phyloP scores from a whole-genome alignment of 2,888 invertebrate species.

The Ametastegia equiseti region DNA sequence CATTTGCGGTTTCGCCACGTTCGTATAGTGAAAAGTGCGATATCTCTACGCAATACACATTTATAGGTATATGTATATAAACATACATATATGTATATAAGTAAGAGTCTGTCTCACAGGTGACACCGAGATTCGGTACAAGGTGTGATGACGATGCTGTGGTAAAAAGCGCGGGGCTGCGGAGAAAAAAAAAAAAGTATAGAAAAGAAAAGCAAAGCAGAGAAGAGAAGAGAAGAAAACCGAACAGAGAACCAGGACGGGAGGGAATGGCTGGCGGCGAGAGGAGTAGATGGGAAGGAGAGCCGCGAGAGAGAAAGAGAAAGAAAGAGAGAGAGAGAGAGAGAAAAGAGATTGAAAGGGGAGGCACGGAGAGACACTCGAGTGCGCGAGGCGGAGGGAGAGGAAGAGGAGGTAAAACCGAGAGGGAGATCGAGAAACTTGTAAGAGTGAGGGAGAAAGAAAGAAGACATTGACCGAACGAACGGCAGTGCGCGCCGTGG shows the following conservation, averaged over 20 bases:
- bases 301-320: background rate
- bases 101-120: constrained; percentile 36
- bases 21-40: too few relatives aligned
- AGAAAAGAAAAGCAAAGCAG: constrained; percentile 50
- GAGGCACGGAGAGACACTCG: constrained; percentile 52
- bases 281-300: constrained; percentile 6
- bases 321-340: constrained; percentile 44
- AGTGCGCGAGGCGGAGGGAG: constrained; percentile 50
- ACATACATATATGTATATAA: background rate
- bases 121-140: constrained; percentile 41
- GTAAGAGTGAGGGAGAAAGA: constrained; percentile 58
- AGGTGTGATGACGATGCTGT: constrained; percentile 51
- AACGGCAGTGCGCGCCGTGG: constrained; percentile 70
- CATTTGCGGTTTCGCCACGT: too few relatives aligned
- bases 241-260: constrained; percentile 50
- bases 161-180: constrained; percentile 52
- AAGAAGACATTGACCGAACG: constrained; percentile 75
- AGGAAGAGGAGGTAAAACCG: constrained; percentile 47
- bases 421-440: constrained; percentile 30
- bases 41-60: too few relatives aligned
- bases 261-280: constrained; percentile 48
- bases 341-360: constrained; percentile 60
- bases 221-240: constrained; percentile 50
- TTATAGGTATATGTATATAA: too few relatives aligned
- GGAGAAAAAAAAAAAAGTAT: too few relatives aligned